Base-by-base conservation (phyloP, 2,113 vertebrate genomes). In the Osmerus eperlanus region DNA sequence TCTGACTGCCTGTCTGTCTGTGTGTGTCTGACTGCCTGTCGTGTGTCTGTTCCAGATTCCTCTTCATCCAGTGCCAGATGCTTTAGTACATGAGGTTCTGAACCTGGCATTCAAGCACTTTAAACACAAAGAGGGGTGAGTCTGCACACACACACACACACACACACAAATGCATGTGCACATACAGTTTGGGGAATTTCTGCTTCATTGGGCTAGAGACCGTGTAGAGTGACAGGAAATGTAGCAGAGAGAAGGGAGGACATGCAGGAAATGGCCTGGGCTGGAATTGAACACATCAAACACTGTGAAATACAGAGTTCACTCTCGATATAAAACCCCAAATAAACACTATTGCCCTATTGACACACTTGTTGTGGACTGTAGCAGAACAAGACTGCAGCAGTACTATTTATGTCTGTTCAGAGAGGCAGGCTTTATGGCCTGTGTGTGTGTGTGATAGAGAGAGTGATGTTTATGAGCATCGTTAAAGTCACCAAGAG, bases 41-140 rank as follows among this genome's bases (percentile, higher is more conserved):
- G 6, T 89, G 75, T 87, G 82, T 87, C 61, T 75, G 71, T 83
- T 92, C 83, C 90, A 99, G 97, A 99, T 99, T 93, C 97, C 97
- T 91, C 95, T 99, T 92, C 97, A 99, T 92, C 97, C 97, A 85
- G 97, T 99, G 91, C 97, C 97, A 89, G 97, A 99, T 91, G 93
- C 94, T 90, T 95, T 98, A 93, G 95, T 99, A 92, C 97, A 99
- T 74, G 97, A 99, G 95, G 97, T 99, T 91, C 94, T 98, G 84
- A 98, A 96, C 91, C 94, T 99, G 94, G 97, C 97, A 89, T 99
- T 99, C 89, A 99, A 99, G 96, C 97, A 99, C 97, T 99, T 99
- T 98, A 99, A 99, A 95, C 96, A 99, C 87, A 98, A 96, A 93
- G 97, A 99, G 94, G 97, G 97, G 97, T 98, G 91, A 97, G 94